Percentiles rank a stretch among this genome's conserved stretches.
phyloP scores from a whole-genome alignment of 2,888 invertebrate species.

The Lamellibrachia columna region DNA sequence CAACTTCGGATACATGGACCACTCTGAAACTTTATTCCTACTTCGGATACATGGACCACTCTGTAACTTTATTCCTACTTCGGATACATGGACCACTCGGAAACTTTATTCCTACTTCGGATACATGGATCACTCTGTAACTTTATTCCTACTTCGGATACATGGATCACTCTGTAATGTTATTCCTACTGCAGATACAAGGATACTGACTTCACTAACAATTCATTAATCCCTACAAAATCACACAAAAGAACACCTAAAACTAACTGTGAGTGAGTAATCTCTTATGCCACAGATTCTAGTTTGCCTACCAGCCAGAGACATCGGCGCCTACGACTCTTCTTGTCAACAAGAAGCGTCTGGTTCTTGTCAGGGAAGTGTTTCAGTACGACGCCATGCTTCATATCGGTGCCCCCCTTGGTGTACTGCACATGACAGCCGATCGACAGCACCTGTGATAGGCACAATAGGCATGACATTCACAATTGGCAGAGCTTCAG shows the following conservation, averaged over 20 bases:
- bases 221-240: neutral
- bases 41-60: neutral
- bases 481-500: neutral
- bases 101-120: neutral
- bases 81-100: too few relatives aligned
- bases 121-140: too few relatives aligned
- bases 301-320: slow-evolving; percentile 25
- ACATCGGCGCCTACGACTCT: slow-evolving; percentile 52
- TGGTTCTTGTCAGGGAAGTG: slow-evolving; percentile 62
- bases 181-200: neutral
- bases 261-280: neutral
- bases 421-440: slow-evolving; percentile 59
- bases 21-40: neutral
- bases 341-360: slow-evolving; percentile 58
- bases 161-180: neutral
- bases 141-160: neutral
- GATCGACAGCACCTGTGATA: slow-evolving; percentile 55
- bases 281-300: neutral
- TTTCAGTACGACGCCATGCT: slow-evolving; percentile 60
- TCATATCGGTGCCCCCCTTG: slow-evolving; percentile 52
- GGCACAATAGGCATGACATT: neutral
- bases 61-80: too few relatives aligned
- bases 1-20: neutral
- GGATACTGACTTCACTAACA: neutral
- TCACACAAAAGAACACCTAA: neutral